Evolutionary conservation across 2,113 vertebrate species (phyloP).

Genomic region (Bufo gargarizans): DNA sequence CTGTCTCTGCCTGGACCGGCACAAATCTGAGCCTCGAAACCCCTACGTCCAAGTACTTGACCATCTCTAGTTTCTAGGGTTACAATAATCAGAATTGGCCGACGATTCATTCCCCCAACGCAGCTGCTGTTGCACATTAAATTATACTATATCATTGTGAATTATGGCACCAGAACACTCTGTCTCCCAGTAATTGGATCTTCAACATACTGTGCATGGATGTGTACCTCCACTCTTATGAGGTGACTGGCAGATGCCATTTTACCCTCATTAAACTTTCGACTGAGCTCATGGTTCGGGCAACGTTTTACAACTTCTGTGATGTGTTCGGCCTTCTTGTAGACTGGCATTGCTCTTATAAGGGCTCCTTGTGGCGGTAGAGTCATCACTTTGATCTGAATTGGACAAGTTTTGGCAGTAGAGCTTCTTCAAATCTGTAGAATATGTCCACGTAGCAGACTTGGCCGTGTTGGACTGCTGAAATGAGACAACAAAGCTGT

Average conservation of each 20-base stretch:
- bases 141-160: constrained; percentile 97
- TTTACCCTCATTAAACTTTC: constrained; percentile 99
- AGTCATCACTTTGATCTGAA: constrained; percentile 98
- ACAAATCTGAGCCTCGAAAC: constrained; percentile 97
- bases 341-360: constrained; percentile 97
- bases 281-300: constrained; percentile 96
- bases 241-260: constrained; percentile 96
- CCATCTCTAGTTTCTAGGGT: constrained; percentile 98
- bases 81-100: constrained; percentile 97
- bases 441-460: constrained; percentile 99
- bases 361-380: constrained; percentile 90
- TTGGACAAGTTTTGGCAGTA: constrained; percentile 99
- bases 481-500: constrained; percentile 98
- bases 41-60: constrained; percentile 93
- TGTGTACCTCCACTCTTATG: constrained; percentile 98
- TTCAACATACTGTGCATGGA: constrained; percentile 96
- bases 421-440: constrained; percentile 95
- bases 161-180: constrained; percentile 96
- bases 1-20: constrained; percentile 95
- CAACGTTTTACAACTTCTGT: constrained; percentile 98
- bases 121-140: constrained; percentile 99
- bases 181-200: constrained; percentile 96
- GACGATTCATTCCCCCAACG: constrained; percentile 97
- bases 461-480: constrained; percentile 98
- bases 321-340: constrained; percentile 98